These are phyloP conservation scores for Plagiodera versicolora DNA, from an alignment of 2,888 invertebrate species.

Conservation along the genomic window DNA sequence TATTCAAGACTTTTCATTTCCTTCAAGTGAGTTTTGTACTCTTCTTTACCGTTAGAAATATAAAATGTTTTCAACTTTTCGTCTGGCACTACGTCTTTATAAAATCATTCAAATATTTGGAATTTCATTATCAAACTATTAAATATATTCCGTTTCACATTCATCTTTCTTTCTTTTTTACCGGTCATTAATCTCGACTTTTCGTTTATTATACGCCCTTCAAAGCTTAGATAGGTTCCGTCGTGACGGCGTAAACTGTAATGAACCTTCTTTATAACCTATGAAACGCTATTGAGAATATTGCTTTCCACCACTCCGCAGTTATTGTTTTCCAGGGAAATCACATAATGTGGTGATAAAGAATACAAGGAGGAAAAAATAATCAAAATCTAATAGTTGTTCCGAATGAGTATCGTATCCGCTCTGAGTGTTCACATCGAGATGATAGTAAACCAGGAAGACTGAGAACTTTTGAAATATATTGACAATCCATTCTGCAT, in stretches of 20 bases:
- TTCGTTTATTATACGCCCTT: background rate
- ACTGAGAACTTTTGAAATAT: too few relatives aligned
- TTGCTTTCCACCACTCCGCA: background rate
- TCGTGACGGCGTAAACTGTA: background rate
- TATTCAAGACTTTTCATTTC: too few relatives aligned
- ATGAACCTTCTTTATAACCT: slow-evolving; percentile 1
- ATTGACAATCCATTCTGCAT: too few relatives aligned
- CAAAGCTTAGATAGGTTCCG: background rate
- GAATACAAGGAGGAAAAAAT: background rate
- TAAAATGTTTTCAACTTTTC: too few relatives aligned
- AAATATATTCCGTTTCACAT: too few relatives aligned
- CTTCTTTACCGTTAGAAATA: too few relatives aligned
- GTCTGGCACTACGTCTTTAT: too few relatives aligned
- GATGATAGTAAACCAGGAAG: too few relatives aligned
- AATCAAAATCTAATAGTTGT: background rate
- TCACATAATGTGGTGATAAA: background rate
- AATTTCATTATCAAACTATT: too few relatives aligned
- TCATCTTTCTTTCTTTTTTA: background rate
- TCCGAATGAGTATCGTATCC: background rate
- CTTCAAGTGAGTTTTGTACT: too few relatives aligned
- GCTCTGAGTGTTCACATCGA: too few relatives aligned
- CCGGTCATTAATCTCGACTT: background rate
- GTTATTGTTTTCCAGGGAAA: background rate
- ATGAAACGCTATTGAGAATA: background rate
- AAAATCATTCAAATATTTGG: background rate